Conservation (phyloP, 1,140 invertebrate genomes). For the Papilio helenus region DNA sequence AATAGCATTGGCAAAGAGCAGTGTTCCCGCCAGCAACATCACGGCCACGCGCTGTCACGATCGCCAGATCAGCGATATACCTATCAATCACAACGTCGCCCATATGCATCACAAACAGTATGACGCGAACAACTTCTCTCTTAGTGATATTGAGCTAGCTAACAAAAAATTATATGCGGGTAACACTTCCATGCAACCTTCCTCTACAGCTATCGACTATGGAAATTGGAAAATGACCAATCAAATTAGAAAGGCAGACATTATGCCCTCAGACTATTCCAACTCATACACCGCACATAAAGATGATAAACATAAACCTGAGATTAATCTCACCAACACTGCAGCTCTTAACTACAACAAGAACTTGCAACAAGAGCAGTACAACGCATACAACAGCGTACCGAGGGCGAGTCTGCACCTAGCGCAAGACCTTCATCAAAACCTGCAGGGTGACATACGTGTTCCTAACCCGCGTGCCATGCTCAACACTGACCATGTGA, state of each 20-base stretch:
- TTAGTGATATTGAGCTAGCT: constrained; percentile 73
- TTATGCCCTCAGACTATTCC: constrained; percentile 70
- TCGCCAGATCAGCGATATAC: constrained; percentile 57
- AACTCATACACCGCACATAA: constrained; percentile 57
- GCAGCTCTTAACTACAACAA: constrained; percentile 70
- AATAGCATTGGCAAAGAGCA: constrained; percentile 59
- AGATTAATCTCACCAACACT: constrained; percentile 50
- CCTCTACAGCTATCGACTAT: constrained; percentile 65
- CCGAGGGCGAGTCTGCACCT: constrained; percentile 58
- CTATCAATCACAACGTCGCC: constrained; percentile 62
- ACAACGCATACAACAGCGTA: constrained; percentile 64
- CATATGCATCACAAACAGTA: constrained; percentile 71
- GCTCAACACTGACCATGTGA: constrained; percentile 63
- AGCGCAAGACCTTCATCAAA: constrained; percentile 66
- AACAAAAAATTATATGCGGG: constrained; percentile 74
- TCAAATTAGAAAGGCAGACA: constrained; percentile 66
- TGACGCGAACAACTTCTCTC: constrained; percentile 66
- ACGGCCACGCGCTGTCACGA: constrained; percentile 70
- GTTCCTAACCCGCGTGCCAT: constrained; percentile 71
- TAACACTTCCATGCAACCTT: constrained; percentile 47
- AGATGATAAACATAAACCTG: constrained; percentile 62
- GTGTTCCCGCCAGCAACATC: constrained; percentile 56
- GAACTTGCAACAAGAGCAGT: constrained; percentile 65
- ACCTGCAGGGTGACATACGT: constrained; percentile 62
- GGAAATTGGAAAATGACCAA: constrained; percentile 74